Evolutionary conservation across 2,888 invertebrate genomes (phyloP).

Genomic region (Pristionchus arcanus): DNA sequence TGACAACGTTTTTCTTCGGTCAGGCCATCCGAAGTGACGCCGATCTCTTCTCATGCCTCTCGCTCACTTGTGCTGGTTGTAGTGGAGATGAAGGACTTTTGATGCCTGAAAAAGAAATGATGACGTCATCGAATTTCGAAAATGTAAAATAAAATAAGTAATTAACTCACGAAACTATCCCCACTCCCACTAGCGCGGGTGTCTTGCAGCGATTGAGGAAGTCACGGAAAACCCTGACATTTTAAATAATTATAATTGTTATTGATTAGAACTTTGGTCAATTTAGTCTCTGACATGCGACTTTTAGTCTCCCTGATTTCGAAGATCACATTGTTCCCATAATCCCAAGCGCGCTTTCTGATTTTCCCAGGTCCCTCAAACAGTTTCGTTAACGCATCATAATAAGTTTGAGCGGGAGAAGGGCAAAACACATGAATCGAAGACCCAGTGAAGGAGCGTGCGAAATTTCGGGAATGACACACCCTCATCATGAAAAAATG

Average conservation of each 20-base stretch:
- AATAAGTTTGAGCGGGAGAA: neutral
- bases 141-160: neutral
- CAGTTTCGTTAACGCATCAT: neutral
- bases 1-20: too few relatives aligned
- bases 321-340: neutral
- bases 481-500: neutral
- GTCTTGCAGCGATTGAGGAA: neutral
- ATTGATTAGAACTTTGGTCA: too few relatives aligned
- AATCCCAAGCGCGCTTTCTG: neutral
- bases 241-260: too few relatives aligned
- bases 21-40: too few relatives aligned
- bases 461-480: too few relatives aligned
- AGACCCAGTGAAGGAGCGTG: too few relatives aligned
- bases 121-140: neutral
- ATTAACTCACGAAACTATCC: neutral
- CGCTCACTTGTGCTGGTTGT: neutral
- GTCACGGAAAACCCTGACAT: constrained; percentile 10
- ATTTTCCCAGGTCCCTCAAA: neutral
- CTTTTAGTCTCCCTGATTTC: neutral
- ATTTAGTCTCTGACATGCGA: too few relatives aligned
- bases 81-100: constrained; percentile 7
- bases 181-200: neutral
- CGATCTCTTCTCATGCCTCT: neutral
- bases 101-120: neutral
- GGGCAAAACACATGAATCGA: neutral